These are phyloP conservation scores for Lasioglossum marginatum DNA, from an alignment of 2,888 invertebrate genomes.

Conservation along the genomic window DNA sequence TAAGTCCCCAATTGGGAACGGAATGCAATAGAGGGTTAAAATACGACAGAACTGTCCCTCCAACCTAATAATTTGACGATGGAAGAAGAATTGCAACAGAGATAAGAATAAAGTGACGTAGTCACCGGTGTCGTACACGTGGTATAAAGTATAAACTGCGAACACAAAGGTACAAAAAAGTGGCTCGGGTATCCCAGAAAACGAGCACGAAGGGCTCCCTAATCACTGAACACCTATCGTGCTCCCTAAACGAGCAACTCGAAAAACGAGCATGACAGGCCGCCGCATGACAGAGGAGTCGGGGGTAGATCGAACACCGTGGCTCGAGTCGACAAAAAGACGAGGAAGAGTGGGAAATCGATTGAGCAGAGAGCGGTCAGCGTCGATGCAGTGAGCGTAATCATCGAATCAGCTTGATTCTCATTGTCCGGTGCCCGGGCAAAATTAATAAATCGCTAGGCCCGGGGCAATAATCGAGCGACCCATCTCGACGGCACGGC, in stretches of 20 bases:
- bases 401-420: slow-evolving; percentile 48
- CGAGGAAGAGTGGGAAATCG: not conserved
- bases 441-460: slow-evolving; percentile 56
- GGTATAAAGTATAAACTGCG: not conserved
- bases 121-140: not conserved
- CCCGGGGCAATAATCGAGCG: slow-evolving; percentile 41
- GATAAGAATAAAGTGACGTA: not conserved
- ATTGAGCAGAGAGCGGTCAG: slow-evolving; percentile 13
- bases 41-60: too few relatives aligned
- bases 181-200: not conserved
- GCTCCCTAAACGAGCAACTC: slow-evolving; percentile 9
- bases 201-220: not conserved
- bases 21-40: too few relatives aligned
- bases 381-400: slow-evolving; percentile 47
- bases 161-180: not conserved
- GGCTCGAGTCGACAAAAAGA: not conserved
- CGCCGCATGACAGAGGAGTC: slow-evolving; percentile 4
- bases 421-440: slow-evolving; percentile 48
- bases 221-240: slow-evolving; percentile 6
- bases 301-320: not conserved
- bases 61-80: not conserved
- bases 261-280: not conserved
- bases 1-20: too few relatives aligned
- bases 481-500: slow-evolving; percentile 47
- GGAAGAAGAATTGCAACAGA: not conserved